Evolutionary conservation across 2,888 invertebrate genomes (phyloP), one percentile per base, ranked within the genome.

Genomic region (Eristalinus aeneus): DNA sequence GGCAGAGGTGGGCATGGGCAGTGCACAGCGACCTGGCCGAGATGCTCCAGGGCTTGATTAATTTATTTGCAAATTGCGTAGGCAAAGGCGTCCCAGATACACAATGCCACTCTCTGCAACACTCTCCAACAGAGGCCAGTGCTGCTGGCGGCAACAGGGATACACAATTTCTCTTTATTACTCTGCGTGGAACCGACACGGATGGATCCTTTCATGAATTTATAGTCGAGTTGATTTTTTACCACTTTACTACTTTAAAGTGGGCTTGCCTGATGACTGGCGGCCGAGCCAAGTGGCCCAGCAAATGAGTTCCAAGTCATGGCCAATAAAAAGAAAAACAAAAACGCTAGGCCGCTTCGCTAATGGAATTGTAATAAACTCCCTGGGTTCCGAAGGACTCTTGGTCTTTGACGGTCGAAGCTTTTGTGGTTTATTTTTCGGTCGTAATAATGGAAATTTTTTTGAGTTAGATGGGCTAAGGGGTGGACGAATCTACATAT

Each of bases 61-160:
- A 86, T 86, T 86, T 86, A 86, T 86, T 82, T 78, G 63, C 78
- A 86, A 86, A 86, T 82, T 86, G 86, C 74, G 86, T 82, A 82
- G 82, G 82, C 63, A 78, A 81, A 81, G 73, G 63, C 82, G 77
- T 76, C 80, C 60, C 32, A 80, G 67, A 72, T 81, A 76, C 72
- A 67, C 46, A 46, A 46, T 46, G 46, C n/a, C 16, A 46, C 46
- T 46, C 46, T 46, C 2, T 27, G 27, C 27, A 72, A 36, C 64
- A 36, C 6, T 53, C 23, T 53, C 58, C 67, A 73, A 76, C 61
- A 32, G 61, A 73, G 67, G 32, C 54, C 36, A 34, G 53, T 68
- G 54, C 53, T 46, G 46, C 60, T 81, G 69, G 81, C 36, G 39
- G 77, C 56, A 64, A 20, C 32, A 31, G 58, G n/a, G 22, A 63